Evolutionary conservation across 2,888 invertebrate species (phyloP), one percentile per base, ranked within the genome.

Genomic region (Drosophila infuscata): DNA sequence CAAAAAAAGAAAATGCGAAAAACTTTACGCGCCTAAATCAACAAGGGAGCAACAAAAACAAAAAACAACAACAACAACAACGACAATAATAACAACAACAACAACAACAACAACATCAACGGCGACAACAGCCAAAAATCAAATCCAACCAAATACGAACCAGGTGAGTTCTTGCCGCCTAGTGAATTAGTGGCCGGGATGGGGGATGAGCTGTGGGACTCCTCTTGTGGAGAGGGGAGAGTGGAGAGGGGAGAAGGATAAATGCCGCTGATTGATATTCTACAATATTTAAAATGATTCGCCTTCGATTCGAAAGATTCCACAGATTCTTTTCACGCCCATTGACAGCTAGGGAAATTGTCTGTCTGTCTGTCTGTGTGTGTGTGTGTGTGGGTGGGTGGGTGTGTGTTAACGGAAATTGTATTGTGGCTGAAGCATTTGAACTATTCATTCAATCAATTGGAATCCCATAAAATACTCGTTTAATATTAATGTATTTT

Each of bases 371-470:
- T 25, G 33, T 5, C 25, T 17, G 48, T 8, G 35, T 30, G n/a
- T 5, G 46, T 33, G 52, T 29, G 33, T n/a, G 35, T 15, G 43
- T 36, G 52, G 9, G 38, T n/a, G 59, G 17, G 15, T 17, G 56
- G n/a, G 33, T 36, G 75, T 32, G 29, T 58, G 62, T 43, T 29
- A 43, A 56, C 57, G 79, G 59, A 79, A 76, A 77, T 77, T 43
- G 49, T 59, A 11, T 53, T 67, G 59, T 43, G 66, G 67, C 65
- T 61, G 46, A 64, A 65, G 62, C 77, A 77, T 67, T 77, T 81
- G 51, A 78, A 78, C 81, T 76, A 79, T 82, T 73, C 58, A 70
- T 73, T 79, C 76, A 65, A 52, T 79, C 79, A 82, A 82, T 81
- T 82, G 76, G 60, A 65, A 59, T 56, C 66, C 69, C 66, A 80